Conservation (phyloP, 2,888 invertebrate species). For the Euproctis similis region DNA sequence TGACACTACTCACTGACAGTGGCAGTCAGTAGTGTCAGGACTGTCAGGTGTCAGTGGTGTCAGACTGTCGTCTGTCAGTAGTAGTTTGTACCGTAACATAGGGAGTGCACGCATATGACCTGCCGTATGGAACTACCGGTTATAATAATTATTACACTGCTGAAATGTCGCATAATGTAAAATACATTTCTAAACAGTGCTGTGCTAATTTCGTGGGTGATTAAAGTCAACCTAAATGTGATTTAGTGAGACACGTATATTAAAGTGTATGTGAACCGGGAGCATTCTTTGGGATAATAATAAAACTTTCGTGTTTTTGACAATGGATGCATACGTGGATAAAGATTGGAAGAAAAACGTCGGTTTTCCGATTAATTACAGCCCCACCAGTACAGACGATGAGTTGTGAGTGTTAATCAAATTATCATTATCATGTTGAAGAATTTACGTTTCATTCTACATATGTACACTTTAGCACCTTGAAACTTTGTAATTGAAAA, state of each 20-base stretch:
- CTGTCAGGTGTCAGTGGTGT: no score
- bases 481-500: no score
- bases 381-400: constrained; percentile 65
- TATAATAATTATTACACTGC: no score
- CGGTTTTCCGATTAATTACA: constrained; percentile 68
- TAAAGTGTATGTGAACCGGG: constrained; percentile 14
- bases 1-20: no score
- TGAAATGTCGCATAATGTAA: constrained; percentile 15
- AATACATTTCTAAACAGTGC: constrained; percentile 15
- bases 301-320: constrained; percentile 23
- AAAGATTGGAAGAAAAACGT: constrained; percentile 68
- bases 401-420: constrained; percentile 54
- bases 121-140: no score
- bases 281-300: constrained; percentile 8
- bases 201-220: constrained; percentile 27
- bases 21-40: no score
- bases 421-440: constrained; percentile 11
- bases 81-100: no score
- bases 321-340: constrained; percentile 53
- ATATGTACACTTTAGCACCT: no score
- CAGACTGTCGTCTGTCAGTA: no score
- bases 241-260: constrained; percentile 4
- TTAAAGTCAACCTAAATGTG: constrained; percentile 15
- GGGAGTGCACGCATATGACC: no score
- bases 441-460: constrained; percentile 5